Percentiles rank a stretch among this genome's conserved stretches.
Conservation (phyloP, 2,113 vertebrate genomes). For the Zosterops hypoxanthus region DNA sequence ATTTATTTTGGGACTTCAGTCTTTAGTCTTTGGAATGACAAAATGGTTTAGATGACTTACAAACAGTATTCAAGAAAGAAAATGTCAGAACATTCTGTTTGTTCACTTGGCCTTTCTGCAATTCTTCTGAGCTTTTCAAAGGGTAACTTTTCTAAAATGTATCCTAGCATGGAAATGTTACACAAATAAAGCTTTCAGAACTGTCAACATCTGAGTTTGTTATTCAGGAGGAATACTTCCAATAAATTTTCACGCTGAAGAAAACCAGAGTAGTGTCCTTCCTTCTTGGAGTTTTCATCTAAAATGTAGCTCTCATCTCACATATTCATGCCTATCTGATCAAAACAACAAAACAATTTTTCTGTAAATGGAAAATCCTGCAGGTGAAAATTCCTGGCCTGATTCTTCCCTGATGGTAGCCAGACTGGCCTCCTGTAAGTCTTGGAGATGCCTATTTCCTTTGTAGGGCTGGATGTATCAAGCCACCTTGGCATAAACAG, state of each 20-base stretch:
- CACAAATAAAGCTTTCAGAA: slow-evolving; percentile 38
- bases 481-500: not conserved
- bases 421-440: not conserved
- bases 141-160: not conserved
- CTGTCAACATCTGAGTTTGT: slow-evolving; percentile 47
- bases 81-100: slow-evolving; percentile 43
- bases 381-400: not conserved
- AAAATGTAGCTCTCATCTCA: not conserved
- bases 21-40: not conserved
- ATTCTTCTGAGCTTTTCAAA: slow-evolving; percentile 28
- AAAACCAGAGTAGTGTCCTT: not conserved
- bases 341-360: not conserved
- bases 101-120: slow-evolving; percentile 28
- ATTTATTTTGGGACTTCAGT: slow-evolving; percentile 11
- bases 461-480: not conserved
- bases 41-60: not conserved
- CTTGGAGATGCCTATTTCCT: not conserved
- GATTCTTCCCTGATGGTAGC: not conserved
- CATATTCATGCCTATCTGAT: not conserved
- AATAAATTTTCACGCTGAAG: not conserved
- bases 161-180: not conserved
- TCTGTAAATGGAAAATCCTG: not conserved
- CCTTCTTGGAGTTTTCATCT: not conserved
- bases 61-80: slow-evolving; percentile 18
- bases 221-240: slow-evolving; percentile 25